A percentile compares a stretch with the other conserved stretches of the same genome.
Evolutionary conservation across 2,888 invertebrate species (phyloP).

Genomic region (Platycheirus albimanus): DNA sequence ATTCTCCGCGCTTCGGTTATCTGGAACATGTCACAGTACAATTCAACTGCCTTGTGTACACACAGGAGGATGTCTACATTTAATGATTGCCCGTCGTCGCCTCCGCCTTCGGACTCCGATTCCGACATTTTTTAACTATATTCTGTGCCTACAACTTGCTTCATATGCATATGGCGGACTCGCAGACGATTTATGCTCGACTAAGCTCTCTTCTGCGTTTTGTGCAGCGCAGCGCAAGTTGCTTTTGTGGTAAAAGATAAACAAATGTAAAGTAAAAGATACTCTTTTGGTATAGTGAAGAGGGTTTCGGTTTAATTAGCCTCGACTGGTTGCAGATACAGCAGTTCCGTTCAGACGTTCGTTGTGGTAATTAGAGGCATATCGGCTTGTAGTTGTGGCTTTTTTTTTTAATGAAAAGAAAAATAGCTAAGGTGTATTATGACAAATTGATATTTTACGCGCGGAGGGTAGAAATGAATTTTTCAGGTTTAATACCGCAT

Average conservation of each 20-base stretch:
- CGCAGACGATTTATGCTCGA: conserved; percentile 54
- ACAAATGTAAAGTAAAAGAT: conserved; percentile 31
- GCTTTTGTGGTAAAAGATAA: background rate
- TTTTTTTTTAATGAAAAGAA: background rate
- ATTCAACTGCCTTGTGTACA: conserved; percentile 32
- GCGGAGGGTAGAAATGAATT: conserved; percentile 41
- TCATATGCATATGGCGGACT: conserved; percentile 56
- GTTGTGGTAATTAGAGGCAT: conserved; percentile 59
- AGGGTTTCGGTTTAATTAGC: conserved; percentile 58
- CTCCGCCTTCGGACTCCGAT: conserved; percentile 21
- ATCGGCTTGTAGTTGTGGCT: conserved; percentile 24
- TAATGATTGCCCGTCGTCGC: conserved; percentile 50
- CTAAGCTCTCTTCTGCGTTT: conserved; percentile 31
- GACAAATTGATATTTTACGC: conserved; percentile 54
- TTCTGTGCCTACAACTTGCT: conserved; percentile 11
- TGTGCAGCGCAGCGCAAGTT: background rate
- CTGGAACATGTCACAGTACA: conserved; percentile 71
- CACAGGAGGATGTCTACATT: conserved; percentile 53
- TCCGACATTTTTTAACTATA: no score
- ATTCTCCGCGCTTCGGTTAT: conserved; percentile 52
- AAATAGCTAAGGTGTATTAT: conserved; percentile 38
- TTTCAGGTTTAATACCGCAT: background rate
- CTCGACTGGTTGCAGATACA: conserved; percentile 37
- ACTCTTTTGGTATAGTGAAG: conserved; percentile 18
- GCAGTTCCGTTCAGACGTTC: conserved; percentile 40